Evolutionary conservation across 2,888 invertebrate genomes (phyloP).

Genomic region (Watsonalla binaria): DNA sequence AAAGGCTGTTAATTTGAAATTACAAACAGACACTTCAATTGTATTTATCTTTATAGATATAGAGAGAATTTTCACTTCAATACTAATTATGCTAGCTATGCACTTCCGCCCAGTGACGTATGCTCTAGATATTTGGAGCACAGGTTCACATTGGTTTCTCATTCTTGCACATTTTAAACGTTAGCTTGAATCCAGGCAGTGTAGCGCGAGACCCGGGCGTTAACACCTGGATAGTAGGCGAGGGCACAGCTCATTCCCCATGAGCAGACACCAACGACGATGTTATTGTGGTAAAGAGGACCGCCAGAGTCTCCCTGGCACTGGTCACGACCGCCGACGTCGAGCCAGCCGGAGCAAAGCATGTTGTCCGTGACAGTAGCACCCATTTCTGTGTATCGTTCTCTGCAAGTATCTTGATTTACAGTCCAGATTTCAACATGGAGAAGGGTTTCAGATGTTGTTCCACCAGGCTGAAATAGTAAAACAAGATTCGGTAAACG

Average conservation of each 20-base stretch:
- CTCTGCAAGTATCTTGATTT: slow-evolving; percentile 30
- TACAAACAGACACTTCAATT: no score
- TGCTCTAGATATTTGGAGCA: slow-evolving; percentile 5
- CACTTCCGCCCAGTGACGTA: not conserved
- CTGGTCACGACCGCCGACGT: slow-evolving; percentile 37
- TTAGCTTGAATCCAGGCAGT: slow-evolving; percentile 25
- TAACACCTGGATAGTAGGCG: slow-evolving; percentile 31
- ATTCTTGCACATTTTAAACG: slow-evolving; percentile 15
- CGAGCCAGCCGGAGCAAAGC: slow-evolving; percentile 42
- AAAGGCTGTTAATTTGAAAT: no score
- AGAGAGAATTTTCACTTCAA: no score
- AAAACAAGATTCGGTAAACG: not conserved
- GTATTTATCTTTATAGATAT: no score
- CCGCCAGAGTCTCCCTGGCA: slow-evolving; percentile 41
- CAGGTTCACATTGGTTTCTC: slow-evolving; percentile 4
- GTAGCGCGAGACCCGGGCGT: slow-evolving; percentile 32
- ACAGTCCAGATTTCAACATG: slow-evolving; percentile 35
- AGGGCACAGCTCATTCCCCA: slow-evolving; percentile 30
- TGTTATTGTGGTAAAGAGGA: slow-evolving; percentile 32
- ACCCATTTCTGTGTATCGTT: slow-evolving; percentile 22
- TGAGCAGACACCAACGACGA: slow-evolving; percentile 36
- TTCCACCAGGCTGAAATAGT: slow-evolving; percentile 23
- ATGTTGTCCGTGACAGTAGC: slow-evolving; percentile 29
- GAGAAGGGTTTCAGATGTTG: slow-evolving; percentile 30
- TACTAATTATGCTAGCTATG: no score